Percentiles rank a stretch among this genome's conserved stretches.
Conservation (phyloP, 2,888 invertebrate species). For the Heteropelma amictum region DNA sequence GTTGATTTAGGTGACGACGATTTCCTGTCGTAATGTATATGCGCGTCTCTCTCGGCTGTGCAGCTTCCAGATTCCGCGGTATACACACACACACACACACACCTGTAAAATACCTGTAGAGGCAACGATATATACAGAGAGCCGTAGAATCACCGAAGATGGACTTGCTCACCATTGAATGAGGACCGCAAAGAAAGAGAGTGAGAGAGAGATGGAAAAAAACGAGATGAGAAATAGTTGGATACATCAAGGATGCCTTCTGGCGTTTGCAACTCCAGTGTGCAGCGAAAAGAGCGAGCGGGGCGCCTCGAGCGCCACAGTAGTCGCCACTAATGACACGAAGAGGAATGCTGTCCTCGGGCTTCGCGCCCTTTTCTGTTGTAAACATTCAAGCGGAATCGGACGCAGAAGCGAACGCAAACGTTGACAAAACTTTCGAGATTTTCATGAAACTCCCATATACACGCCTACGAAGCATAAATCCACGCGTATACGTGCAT, state of each 20-base stretch:
- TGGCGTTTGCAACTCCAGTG: conserved; percentile 29
- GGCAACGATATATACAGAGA: neutral
- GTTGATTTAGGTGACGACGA: conserved; percentile 58
- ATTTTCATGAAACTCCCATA: no score
- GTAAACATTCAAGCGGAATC: neutral
- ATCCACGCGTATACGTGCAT: no score
- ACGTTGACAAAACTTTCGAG: no score
- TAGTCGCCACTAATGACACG: conserved; percentile 75
- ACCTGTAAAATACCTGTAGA: neutral
- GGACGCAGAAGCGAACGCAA: neutral
- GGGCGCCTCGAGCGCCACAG: conserved; percentile 68
- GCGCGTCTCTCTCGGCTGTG: neutral
- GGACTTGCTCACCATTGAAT: no score
- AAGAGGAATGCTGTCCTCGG: conserved; percentile 75
- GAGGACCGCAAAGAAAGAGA: neutral
- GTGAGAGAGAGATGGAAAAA: conserved; percentile 27
- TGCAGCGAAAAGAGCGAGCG: conserved; percentile 55
- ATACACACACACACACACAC: neutral
- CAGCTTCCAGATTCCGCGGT: neutral
- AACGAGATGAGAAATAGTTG: conserved; percentile 51
- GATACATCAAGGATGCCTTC: conserved; percentile 39
- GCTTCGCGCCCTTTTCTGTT: conserved; percentile 65
- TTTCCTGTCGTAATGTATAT: conserved; percentile 71
- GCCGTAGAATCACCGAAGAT: neutral
- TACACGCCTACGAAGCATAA: no score